Base-by-base conservation (phyloP, 2,888 invertebrate genomes). In the Drosophila ochracea region DNA sequence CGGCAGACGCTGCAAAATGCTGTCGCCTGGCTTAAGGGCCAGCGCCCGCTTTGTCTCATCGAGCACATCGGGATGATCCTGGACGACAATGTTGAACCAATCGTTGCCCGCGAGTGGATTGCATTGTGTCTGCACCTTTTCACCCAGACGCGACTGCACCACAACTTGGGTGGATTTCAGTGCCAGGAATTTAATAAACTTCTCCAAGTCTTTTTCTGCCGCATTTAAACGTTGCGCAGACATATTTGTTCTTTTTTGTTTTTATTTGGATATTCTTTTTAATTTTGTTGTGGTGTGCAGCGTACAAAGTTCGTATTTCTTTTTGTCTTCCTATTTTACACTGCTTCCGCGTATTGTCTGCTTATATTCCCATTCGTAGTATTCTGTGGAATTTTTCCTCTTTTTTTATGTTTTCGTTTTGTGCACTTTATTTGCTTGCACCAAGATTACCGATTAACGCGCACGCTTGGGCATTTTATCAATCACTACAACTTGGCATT, bases 21-120 rank as follows among this genome's bases (percentile, higher is more conserved):
- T 94, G 74, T 95, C 95, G 25, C 94, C 94, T 62, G 94, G 86
- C 31, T 88, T 94, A 37, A 93, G 70, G 53, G 86, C 79, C 37
- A 93, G 68, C 4, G 96, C 96, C 84, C 95, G 95, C 92, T 97
- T 98, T 0, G 97, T 96, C 92, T 97, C 97, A 2, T 95, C 94
- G 72, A 96, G 94, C 2, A 98, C 97, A 87, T 97, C 97, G 0
- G 97, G 96, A 83, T 97, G 94, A 92, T 98, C 98, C 73, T 96
- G 96, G 54, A 98, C 97, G 19, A 97, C 97, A 80, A 98, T 93
- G 93, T 98, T 98, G 93, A 98, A 98, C 97, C 98, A 98, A 93
- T 97, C 98, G 31, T 96, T 95, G 71, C 97, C 97, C 7, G 96
- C 95, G 82, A 95, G 94, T 9, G 96, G 95, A 93, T 97, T 97